phyloP scores from a whole-genome alignment of 2,888 invertebrate genomes.

The Leptopterna dolabrata region DNA sequence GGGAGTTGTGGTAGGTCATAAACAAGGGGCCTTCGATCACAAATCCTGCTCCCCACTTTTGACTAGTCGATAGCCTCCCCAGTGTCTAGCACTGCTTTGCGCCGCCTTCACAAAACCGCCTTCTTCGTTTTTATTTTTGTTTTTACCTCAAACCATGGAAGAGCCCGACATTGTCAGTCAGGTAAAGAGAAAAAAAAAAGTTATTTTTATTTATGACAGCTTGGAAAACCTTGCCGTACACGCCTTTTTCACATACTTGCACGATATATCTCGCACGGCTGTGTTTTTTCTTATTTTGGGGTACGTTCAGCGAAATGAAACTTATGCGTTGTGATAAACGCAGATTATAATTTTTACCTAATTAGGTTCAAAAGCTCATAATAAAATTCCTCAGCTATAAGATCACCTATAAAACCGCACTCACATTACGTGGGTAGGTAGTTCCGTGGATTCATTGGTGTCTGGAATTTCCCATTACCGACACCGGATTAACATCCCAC shows the following conservation, averaged over 20 bases:
- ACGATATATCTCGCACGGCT: background rate
- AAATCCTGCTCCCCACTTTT: background rate
- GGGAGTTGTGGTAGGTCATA: background rate
- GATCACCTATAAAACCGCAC: too few species aligned
- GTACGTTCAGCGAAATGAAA: too few species aligned
- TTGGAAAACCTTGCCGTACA: background rate
- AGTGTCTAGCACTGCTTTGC: constrained; percentile 33
- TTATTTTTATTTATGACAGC: constrained; percentile 3
- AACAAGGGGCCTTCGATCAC: background rate
- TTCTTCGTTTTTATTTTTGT: constrained; percentile 3
- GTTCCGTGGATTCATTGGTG: too few species aligned
- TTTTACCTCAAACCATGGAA: constrained; percentile 39
- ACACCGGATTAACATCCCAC: too few species aligned
- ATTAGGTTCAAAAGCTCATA: too few species aligned
- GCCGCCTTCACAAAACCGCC: background rate
- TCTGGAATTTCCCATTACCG: too few species aligned
- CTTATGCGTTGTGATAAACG: background rate
- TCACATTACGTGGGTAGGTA: too few species aligned
- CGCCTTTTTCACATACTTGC: background rate
- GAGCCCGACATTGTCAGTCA: constrained; percentile 55
- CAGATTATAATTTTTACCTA: too few species aligned
- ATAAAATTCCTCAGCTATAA: too few species aligned
- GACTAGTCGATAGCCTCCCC: constrained; percentile 1
- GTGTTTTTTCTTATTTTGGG: background rate
- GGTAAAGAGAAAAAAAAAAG: constrained; percentile 42